These are phyloP conservation scores for Drosophila borealis DNA, from an alignment of 2,888 invertebrate genomes.

Conservation along the genomic window DNA sequence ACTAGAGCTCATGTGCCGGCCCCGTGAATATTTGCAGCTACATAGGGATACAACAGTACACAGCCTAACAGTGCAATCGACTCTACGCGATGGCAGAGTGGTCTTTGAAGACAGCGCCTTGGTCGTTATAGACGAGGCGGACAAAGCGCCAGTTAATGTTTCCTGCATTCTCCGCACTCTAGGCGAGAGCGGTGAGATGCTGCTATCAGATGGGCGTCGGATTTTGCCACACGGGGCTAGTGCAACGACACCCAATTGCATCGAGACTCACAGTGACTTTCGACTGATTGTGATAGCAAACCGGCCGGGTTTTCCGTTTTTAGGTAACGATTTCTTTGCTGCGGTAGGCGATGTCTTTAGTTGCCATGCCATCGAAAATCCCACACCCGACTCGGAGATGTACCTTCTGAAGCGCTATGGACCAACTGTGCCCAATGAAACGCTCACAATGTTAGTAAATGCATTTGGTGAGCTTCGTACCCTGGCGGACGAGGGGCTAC, in stretches of 20 bases:
- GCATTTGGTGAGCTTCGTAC: slow-evolving; percentile 94
- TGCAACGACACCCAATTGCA: slow-evolving; percentile 85
- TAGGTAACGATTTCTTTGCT: slow-evolving; percentile 98
- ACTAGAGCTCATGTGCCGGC: slow-evolving; percentile 93
- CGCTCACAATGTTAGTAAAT: slow-evolving; percentile 91
- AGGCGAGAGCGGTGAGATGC: slow-evolving; percentile 98
- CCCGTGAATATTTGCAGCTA: slow-evolving; percentile 97
- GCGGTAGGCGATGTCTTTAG: slow-evolving; percentile 96
- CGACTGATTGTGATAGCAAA: slow-evolving; percentile 97
- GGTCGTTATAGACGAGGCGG: slow-evolving; percentile 98
- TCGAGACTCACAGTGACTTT: slow-evolving; percentile 96
- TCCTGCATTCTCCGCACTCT: slow-evolving; percentile 97
- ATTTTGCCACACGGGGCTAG: slow-evolving; percentile 88
- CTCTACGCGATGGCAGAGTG: slow-evolving; percentile 94
- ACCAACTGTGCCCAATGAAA: slow-evolving; percentile 91
- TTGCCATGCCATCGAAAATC: slow-evolving; percentile 98
- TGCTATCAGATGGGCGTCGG: slow-evolving; percentile 95
- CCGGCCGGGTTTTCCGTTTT: slow-evolving; percentile 98
- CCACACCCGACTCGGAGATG: slow-evolving; percentile 94
- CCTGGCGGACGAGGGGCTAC: slow-evolving; percentile 96
- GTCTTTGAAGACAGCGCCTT: slow-evolving; percentile 97
- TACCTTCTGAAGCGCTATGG: slow-evolving; percentile 94
- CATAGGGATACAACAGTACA: slow-evolving; percentile 97
- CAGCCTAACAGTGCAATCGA: slow-evolving; percentile 96
- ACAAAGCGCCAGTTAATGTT: slow-evolving; percentile 98